phyloP scores from a whole-genome alignment of 2,113 vertebrate species.

The Pampusana beccarii region DNA sequence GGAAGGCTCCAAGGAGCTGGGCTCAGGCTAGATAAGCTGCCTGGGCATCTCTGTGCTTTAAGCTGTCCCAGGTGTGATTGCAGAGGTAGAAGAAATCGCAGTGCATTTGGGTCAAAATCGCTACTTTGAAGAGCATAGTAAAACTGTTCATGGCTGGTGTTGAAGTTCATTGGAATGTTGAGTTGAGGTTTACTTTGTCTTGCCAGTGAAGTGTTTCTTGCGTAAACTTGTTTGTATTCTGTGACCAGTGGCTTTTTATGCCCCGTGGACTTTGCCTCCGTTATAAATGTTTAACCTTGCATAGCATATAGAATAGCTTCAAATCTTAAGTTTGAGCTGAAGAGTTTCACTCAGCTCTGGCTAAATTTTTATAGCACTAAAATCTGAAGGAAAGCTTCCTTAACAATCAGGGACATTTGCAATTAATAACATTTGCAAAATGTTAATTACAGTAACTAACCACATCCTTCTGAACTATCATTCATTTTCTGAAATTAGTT shows the following conservation, averaged over 20 bases:
- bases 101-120: not conserved
- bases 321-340: not conserved
- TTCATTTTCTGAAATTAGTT: not conserved
- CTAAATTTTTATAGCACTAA: not conserved
- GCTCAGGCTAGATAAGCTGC: not conserved
- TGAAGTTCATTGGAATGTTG: not conserved
- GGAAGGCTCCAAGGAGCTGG: not conserved
- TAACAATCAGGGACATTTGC: not conserved
- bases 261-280: not conserved
- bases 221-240: not conserved
- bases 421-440: not conserved
- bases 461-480: rapidly evolving
- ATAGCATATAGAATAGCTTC: not conserved
- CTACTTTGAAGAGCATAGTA: not conserved
- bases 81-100: not conserved
- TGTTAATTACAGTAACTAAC: not conserved
- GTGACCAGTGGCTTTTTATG: not conserved
- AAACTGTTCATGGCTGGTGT: not conserved
- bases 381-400: not conserved
- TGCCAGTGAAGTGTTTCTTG: not conserved
- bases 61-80: not conserved
- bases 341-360: not conserved
- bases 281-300: not conserved
- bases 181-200: not conserved
- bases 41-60: not conserved